phyloP scores from a whole-genome alignment of 1,140 invertebrate genomes.

The Eriosoma lanigerum region DNA sequence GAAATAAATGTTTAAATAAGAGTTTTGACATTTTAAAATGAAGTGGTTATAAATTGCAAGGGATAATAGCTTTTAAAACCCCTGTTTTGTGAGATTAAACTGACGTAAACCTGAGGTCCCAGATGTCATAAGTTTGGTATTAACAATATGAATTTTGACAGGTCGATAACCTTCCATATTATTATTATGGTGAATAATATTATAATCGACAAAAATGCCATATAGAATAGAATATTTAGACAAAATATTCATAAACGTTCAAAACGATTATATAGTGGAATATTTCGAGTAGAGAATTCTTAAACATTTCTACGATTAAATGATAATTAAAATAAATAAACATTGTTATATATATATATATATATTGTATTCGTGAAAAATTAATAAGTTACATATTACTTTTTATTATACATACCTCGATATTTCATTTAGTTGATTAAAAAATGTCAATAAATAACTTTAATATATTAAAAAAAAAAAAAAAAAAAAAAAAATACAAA shows the following conservation, averaged over 20 bases:
- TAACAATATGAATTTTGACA: constrained; percentile 6
- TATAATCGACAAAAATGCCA: background rate
- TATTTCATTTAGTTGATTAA: no score
- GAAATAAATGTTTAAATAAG: background rate
- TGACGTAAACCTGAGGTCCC: constrained; percentile 4
- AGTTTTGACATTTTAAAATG: background rate
- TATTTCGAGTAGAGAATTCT: background rate
- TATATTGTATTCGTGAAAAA: no score
- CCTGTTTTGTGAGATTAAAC: constrained; percentile 2
- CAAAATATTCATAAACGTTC: background rate
- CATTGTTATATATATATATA: no score
- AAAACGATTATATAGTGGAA: background rate
- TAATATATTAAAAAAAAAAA: no score
- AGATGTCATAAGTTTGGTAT: background rate
- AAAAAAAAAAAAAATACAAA: no score
- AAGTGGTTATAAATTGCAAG: background rate
- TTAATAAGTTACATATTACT: no score
- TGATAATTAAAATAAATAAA: no score
- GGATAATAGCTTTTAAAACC: background rate
- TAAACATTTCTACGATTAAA: no score
- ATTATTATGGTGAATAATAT: background rate
- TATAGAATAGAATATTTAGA: background rate
- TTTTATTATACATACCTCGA: no score
- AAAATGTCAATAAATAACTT: no score
- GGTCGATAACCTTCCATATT: background rate